Evolutionary conservation across 2,888 invertebrate genomes (phyloP), one percentile per base, ranked within the genome.

Genomic region (Machimus atricapillus): DNA sequence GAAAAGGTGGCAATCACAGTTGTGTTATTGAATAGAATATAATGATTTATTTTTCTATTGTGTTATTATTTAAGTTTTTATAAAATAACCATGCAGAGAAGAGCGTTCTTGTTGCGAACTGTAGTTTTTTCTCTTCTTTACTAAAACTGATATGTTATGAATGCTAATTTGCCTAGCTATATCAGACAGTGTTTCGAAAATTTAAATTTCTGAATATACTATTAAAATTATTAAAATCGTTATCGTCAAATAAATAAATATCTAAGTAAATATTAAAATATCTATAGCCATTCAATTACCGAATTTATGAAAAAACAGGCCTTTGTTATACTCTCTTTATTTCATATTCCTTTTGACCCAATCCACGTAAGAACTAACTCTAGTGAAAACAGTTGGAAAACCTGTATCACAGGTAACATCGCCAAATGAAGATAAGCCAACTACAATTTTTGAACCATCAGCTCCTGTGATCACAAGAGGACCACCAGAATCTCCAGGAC

Each of bases 401-500:
- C 78, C 78, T 5, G 78, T 40, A 23, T 78, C 78, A 78, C 78
- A 78, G 2, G 40, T 78, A 46, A 43, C 5, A 2, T 27, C 27
- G 7, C 40, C 43, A 43, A 43, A 78, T 23, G 78, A 46, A 4
- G 43, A 40, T 3, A 78, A 43, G 0, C 78, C 78, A n/a, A 78
- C 46, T 14, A 78, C 23, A 14, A 23, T 43, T 27, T 43, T 40
- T 0, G 78, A 16, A 14, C 78, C 78, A 78, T 78, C 78, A 14
- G n/a, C 81, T 34, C 87, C 89, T 1, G 79, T 81, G 4, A 91
- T 89, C 52, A 89, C 89, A 66, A 89, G 77, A 16, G 90, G 89
- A 43, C 92, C 92, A 46, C 92, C 93, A 87, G 91, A 91, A 9
- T 86, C 87, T 3, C 92, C 91, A 74, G 89, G 91, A 90, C 90